These are phyloP conservation scores for Lagopus muta DNA, from an alignment of 2,113 vertebrate genomes.

Conservation along the genomic window DNA sequence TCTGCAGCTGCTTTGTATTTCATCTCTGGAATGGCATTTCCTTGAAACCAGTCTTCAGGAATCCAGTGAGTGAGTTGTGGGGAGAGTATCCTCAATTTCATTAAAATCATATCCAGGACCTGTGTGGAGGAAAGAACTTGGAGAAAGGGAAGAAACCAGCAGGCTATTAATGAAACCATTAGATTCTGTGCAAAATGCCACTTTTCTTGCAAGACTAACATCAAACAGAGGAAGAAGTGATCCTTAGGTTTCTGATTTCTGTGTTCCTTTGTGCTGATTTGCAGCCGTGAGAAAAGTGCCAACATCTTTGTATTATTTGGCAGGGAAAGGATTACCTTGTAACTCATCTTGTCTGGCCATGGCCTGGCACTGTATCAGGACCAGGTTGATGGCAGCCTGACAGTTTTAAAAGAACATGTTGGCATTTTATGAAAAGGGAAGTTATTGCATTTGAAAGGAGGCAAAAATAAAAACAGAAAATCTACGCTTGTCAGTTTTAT, in stretches of 20 bases:
- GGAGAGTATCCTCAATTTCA: constrained; percentile 3
- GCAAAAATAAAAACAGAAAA: constrained; percentile 64
- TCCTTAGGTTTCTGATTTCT: constrained; percentile 47
- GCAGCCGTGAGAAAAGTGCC: constrained; percentile 45
- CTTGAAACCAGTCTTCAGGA: constrained; percentile 33
- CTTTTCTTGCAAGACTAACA: constrained; percentile 19
- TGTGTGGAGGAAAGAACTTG: constrained; percentile 6
- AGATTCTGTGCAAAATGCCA: not conserved
- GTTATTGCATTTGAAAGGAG: constrained; percentile 72
- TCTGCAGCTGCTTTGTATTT: constrained; percentile 68
- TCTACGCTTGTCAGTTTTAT: constrained; percentile 60
- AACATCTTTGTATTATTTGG: constrained; percentile 62
- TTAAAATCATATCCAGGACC: constrained; percentile 38
- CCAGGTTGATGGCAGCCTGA: constrained; percentile 64
- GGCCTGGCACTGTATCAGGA: constrained; percentile 58
- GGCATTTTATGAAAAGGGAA: constrained; percentile 71
- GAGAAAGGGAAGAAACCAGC: constrained; percentile 18
- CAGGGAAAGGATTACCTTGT: constrained; percentile 54
- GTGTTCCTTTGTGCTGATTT: constrained; percentile 45
- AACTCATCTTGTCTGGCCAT: constrained; percentile 64
- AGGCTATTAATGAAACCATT: constrained; percentile 8
- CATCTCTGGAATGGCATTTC: constrained; percentile 8
- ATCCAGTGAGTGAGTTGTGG: constrained; percentile 25
- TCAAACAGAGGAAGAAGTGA: constrained; percentile 9
- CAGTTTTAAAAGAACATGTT: constrained; percentile 61